Base-by-base conservation (phyloP, 2,113 vertebrate species). In the Columba livia region DNA sequence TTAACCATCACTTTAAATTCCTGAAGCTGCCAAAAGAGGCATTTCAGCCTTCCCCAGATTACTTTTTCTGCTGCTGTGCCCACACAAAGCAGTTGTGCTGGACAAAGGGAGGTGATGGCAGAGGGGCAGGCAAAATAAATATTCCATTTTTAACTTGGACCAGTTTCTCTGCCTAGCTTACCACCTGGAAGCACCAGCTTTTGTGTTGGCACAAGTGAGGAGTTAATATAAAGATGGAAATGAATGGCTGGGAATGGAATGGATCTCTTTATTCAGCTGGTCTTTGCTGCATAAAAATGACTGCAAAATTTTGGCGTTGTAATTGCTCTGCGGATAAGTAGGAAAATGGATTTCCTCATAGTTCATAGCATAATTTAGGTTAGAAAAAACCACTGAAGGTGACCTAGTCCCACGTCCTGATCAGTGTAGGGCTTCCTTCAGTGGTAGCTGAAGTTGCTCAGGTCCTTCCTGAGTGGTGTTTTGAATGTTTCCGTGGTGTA, bases 1-100 rank as follows among this genome's bases (percentile, higher is more conserved):
- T 94, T 94, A 89, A 71, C 77, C 77, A 92, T 93, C 77, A 65
- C 77, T 93, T 94, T 89, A 60, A 92, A 90, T 42, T 93, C 53
- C 34, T 64, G 44, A 66, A 85, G 61, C 61, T 95, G 93, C 92
- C 79, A 88, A 75, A 95, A 75, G 80, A 93, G 91, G 31, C 65
- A 75, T 86, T 89, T 92, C 24, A 21, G 60, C 84, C 53, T 95
- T 95, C 48, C 53, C 53, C 36, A 85, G 69, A 81, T 90, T 83
- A 71, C 56, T 79, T 89, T 82, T 81, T 44, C 70, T 87, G 38
- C 86, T 93, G 69, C 73, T 87, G 56, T 81, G 56, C 38, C 78
- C 57, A 75, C 69, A 75, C 42, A 74, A 79, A 89, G 44, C 56
- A 72, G 66, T 89, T 94, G 32, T 85, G 48, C 70, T 81, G 80